phyloP scores from a whole-genome alignment of 2,797 vertebrate genomes.

The Sardinella longiceps region DNA sequence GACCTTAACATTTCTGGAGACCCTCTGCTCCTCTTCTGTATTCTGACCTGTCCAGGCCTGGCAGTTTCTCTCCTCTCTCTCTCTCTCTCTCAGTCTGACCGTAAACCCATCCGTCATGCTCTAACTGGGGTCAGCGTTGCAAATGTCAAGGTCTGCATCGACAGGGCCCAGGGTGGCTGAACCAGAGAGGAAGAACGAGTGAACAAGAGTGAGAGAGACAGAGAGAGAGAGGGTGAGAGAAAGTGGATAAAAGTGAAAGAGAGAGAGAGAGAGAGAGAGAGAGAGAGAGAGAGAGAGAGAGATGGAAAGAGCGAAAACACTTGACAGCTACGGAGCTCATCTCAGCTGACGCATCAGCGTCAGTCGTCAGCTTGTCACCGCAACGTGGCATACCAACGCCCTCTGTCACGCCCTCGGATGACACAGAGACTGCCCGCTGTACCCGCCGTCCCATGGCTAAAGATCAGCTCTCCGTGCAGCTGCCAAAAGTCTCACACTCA shows the following conservation, averaged over 20 bases:
- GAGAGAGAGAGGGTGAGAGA: not conserved
- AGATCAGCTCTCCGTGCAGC: not conserved
- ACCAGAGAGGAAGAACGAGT: not conserved
- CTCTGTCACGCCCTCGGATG: not conserved
- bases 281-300: not conserved
- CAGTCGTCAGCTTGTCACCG: not conserved
- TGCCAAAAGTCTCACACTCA: not conserved
- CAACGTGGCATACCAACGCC: not conserved
- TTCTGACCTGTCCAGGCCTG: conserved; percentile 10
- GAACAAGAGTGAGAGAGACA: not conserved
- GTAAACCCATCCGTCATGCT: conserved; percentile 22
- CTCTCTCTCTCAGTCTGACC: not conserved
- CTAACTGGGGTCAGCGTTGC: conserved; percentile 28
- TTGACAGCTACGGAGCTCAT: not conserved
- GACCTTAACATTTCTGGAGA: not conserved
- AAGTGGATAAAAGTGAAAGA: not conserved
- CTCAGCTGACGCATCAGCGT: not conserved
- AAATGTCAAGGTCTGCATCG: conserved; percentile 30
- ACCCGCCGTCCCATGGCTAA: not conserved
- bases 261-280: not conserved
- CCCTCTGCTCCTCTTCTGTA: not conserved
- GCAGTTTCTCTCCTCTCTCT: not conserved
- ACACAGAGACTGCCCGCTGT: not conserved
- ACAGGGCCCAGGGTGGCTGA: conserved; percentile 22
- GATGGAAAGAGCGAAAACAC: not conserved